Conservation (phyloP, 2,797 vertebrate species). For the Morus bassanus region DNA sequence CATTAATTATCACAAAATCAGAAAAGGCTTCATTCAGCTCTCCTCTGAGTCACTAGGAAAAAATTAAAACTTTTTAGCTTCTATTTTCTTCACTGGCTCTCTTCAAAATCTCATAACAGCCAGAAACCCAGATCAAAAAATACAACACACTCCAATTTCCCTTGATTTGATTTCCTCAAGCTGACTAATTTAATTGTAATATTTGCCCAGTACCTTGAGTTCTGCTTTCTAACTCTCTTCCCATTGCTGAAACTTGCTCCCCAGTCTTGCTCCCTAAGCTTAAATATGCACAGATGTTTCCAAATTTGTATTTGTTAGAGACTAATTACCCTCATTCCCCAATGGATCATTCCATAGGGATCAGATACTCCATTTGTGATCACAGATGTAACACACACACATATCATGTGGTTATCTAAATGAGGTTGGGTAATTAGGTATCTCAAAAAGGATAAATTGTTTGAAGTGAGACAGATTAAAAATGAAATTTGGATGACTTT, state of each 20-base stretch:
- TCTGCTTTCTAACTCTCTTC: neutral
- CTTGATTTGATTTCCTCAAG: constrained; percentile 62
- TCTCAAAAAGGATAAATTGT: constrained; percentile 34
- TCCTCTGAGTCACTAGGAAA: neutral
- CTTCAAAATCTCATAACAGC: constrained; percentile 31
- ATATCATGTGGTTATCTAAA: neutral
- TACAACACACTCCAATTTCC: constrained; percentile 36
- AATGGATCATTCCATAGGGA: neutral
- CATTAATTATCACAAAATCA: constrained; percentile 48
- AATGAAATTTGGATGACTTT: constrained; percentile 11
- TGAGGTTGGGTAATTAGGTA: constrained; percentile 17
- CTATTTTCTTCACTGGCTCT: constrained; percentile 24
- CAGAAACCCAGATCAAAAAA: constrained; percentile 28
- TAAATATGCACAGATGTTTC: constrained; percentile 61
- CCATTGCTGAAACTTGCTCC: neutral
- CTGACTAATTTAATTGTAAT: constrained; percentile 57
- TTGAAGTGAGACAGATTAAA: constrained; percentile 56
- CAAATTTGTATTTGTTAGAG: constrained; percentile 64
- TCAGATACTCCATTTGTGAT: neutral
- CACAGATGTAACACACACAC: neutral
- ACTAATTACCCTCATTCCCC: constrained; percentile 51
- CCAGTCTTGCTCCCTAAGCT: neutral
- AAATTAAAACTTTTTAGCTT: neutral
- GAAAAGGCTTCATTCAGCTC: constrained; percentile 8
- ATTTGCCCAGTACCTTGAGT: constrained; percentile 29